A percentile compares a stretch with the other conserved stretches of the same genome.
phyloP scores from a whole-genome alignment of 1,140 invertebrate genomes.

The Acyrthosiphon pisum region DNA sequence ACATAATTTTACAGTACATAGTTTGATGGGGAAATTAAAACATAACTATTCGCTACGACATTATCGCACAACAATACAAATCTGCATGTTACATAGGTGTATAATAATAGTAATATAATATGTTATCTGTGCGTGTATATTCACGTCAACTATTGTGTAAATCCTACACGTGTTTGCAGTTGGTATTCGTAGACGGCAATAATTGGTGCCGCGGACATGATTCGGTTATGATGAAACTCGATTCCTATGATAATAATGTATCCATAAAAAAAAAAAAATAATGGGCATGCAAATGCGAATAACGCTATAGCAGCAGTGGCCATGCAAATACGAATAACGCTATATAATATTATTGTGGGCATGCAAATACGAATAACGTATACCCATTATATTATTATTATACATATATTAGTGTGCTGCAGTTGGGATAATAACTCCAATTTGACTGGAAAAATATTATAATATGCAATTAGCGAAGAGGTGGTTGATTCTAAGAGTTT shows the following conservation, averaged over 20 bases:
- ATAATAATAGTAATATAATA: not conserved
- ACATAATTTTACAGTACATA: not conserved
- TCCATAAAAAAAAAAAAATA: not conserved
- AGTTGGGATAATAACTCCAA: not conserved
- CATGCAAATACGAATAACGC: not conserved
- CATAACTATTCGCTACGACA: not conserved
- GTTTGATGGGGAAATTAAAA: not conserved
- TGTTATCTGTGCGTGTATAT: not conserved
- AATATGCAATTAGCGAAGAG: not conserved
- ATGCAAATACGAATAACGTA: not conserved
- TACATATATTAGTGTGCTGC: not conserved
- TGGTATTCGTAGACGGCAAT: not conserved
- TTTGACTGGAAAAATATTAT: slow-evolving; percentile 3
- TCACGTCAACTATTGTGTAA: not conserved
- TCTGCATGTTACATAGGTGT: not conserved
- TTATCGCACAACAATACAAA: not conserved
- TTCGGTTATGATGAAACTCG: slow-evolving; percentile 19
- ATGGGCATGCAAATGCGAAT: not conserved
- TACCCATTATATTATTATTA: too few relatives aligned
- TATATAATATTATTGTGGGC: too few relatives aligned
- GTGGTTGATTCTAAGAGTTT: slow-evolving; percentile 9
- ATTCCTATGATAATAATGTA: not conserved
- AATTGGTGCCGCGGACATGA: not conserved
- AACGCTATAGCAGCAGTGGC: not conserved
- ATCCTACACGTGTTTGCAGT: not conserved